Percentiles rank a stretch among this genome's conserved stretches.
phyloP scores from a whole-genome alignment of 2,888 invertebrate species.

The Nipponacmea schrenckii region DNA sequence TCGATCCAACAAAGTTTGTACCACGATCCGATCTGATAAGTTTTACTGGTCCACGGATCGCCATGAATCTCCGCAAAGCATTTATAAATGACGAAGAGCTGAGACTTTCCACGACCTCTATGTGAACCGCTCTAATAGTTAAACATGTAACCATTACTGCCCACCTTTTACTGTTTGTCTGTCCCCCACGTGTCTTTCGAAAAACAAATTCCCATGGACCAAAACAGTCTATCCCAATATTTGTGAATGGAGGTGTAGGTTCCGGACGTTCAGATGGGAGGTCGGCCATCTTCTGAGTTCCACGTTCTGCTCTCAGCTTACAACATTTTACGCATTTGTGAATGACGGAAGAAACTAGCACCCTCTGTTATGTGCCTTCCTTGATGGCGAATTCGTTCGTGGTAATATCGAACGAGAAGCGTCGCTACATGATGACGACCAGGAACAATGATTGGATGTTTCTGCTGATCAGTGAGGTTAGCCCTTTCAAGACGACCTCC shows the following conservation, averaged over 20 bases:
- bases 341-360: slow-evolving; percentile 23
- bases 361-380: slow-evolving; percentile 35
- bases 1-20: neutral
- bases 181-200: slow-evolving; percentile 31
- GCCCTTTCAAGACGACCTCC: slow-evolving; percentile 11
- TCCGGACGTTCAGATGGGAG: slow-evolving; percentile 28
- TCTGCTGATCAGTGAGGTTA: neutral
- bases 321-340: slow-evolving; percentile 25
- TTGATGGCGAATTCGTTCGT: slow-evolving; percentile 33
- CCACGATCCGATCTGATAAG: neutral
- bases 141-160: slow-evolving; percentile 36
- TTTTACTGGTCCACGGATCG: slow-evolving; percentile 18
- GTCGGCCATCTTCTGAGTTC: slow-evolving; percentile 31
- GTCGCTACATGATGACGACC: slow-evolving; percentile 22
- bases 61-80: slow-evolving; percentile 29
- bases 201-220: slow-evolving; percentile 33
- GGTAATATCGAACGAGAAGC: slow-evolving; percentile 25
- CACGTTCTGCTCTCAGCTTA: slow-evolving; percentile 23
- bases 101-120: slow-evolving; percentile 36
- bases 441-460: neutral
- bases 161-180: slow-evolving; percentile 33
- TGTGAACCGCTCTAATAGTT: slow-evolving; percentile 34
- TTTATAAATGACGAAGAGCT: slow-evolving; percentile 37
- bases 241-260: slow-evolving; percentile 27
- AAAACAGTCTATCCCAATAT: slow-evolving; percentile 33